Evolutionary conservation across 2,113 vertebrate species (phyloP).

Genomic region (Channa maculata): DNA sequence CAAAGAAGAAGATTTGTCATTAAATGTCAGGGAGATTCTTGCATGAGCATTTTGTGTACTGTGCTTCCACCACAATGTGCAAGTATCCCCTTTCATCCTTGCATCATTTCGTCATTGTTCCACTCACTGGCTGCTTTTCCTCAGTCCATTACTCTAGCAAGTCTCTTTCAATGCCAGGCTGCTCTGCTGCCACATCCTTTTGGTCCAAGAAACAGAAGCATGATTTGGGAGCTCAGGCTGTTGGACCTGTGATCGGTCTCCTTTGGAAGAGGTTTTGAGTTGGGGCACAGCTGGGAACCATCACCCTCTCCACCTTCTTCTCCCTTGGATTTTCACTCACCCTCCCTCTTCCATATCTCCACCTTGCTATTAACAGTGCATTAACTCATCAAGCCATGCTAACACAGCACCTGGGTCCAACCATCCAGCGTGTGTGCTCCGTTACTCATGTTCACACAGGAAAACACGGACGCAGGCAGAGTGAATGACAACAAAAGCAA

Average conservation of each 20-base stretch:
- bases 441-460: conserved; percentile 13
- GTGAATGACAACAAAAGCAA: conserved; percentile 30
- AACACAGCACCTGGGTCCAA: conserved; percentile 49
- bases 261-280: conserved; percentile 7
- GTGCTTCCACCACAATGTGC: not conserved
- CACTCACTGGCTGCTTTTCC: conserved; percentile 6
- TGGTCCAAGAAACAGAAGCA: conserved; percentile 22
- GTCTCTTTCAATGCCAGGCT: conserved; percentile 11
- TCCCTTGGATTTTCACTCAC: conserved; percentile 14
- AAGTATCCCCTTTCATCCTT: not conserved
- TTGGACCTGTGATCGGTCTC: not conserved
- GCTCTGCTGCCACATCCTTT: conserved; percentile 8
- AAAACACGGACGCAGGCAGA: not conserved
- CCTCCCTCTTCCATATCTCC: not conserved
- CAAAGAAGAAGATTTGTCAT: not conserved
- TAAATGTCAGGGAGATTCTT: not conserved
- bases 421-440: not conserved
- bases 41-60: not conserved
- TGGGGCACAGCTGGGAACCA: conserved; percentile 32
- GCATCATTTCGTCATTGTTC: conserved; percentile 23
- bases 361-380: conserved; percentile 27
- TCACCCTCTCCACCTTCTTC: not conserved
- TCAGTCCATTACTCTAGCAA: conserved; percentile 20
- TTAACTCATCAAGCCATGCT: conserved; percentile 42
- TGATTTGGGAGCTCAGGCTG: conserved; percentile 23